These are phyloP conservation scores for Epizoanthus rinbou DNA, from an alignment of 92 coral and sea anemone species.

Conservation along the genomic window DNA sequence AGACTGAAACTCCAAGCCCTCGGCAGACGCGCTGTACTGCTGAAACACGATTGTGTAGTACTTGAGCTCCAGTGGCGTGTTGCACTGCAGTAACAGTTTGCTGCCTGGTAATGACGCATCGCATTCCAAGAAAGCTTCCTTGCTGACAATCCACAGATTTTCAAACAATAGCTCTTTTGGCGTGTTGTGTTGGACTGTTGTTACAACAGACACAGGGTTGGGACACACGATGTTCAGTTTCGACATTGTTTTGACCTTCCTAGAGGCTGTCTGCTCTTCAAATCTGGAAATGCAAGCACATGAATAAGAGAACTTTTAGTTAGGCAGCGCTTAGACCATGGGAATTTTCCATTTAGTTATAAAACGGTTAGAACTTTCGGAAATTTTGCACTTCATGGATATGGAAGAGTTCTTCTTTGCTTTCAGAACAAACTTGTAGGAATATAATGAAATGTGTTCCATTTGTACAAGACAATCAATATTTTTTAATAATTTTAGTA, in stretches of 20 bases:
- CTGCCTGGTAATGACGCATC: slow-evolving; percentile 15
- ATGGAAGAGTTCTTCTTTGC: no score
- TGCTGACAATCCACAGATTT: slow-evolving; percentile 22
- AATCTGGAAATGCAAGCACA: slow-evolving; percentile 5
- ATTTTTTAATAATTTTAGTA: no score
- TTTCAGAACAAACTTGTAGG: no score
- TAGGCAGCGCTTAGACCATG: no score
- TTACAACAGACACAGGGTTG: slow-evolving; percentile 36
- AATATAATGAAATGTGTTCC: no score
- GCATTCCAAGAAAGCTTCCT: slow-evolving; percentile 23
- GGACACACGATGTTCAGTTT: slow-evolving; percentile 36
- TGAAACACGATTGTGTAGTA: slow-evolving; percentile 40
- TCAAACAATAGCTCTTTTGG: slow-evolving; percentile 32
- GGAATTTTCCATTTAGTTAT: no score
- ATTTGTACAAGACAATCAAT: no score
- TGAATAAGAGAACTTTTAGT: neutral
- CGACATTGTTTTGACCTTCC: slow-evolving; percentile 18
- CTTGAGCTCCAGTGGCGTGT: slow-evolving; percentile 35
- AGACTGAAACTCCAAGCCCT: slow-evolving; percentile 27
- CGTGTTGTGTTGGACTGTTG: slow-evolving; percentile 31
- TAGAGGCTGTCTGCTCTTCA: neutral
- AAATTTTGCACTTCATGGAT: no score
- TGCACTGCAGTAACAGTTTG: slow-evolving; percentile 10
- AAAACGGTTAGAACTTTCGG: no score
- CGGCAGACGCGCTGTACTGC: slow-evolving; percentile 32